These are phyloP conservation scores for Loripinus fragilis DNA, from an alignment of 2,888 invertebrate genomes.

Conservation along the genomic window DNA sequence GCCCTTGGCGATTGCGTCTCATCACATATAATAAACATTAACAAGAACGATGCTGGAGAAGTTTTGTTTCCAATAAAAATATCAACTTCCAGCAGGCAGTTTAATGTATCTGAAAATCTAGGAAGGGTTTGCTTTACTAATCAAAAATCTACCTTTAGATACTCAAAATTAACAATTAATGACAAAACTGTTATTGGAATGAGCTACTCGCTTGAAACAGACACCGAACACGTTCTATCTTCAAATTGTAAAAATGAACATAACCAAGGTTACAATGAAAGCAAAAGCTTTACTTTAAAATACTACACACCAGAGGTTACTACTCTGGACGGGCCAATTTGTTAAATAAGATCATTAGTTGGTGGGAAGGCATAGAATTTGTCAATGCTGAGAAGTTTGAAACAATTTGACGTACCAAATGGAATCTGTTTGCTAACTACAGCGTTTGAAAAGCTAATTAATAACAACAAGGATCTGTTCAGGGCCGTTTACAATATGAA, in stretches of 20 bases:
- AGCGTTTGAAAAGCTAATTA: not conserved
- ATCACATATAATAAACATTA: too few species aligned
- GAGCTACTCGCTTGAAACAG: not conserved
- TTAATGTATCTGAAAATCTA: not conserved
- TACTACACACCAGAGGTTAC: not conserved
- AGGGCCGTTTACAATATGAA: not conserved
- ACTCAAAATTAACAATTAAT: not conserved
- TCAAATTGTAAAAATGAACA: not conserved
- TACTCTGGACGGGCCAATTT: not conserved
- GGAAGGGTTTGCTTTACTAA: not conserved
- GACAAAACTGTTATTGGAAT: not conserved
- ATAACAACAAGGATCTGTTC: not conserved
- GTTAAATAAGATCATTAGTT: not conserved
- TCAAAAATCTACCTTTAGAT: not conserved
- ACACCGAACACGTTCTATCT: not conserved
- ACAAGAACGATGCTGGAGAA: too few species aligned
- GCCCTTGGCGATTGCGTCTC: too few species aligned
- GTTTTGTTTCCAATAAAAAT: not conserved
- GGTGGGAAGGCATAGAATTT: not conserved
- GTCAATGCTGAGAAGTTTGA: not conserved
- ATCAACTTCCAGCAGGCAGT: not conserved
- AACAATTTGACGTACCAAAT: not conserved
- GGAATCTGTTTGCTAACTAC: constrained; percentile 1
- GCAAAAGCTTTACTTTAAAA: too few species aligned
- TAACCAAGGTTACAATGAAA: not conserved